Base-by-base conservation (phyloP, 1,140 invertebrate genomes). In the Piezodorus guildinii region DNA sequence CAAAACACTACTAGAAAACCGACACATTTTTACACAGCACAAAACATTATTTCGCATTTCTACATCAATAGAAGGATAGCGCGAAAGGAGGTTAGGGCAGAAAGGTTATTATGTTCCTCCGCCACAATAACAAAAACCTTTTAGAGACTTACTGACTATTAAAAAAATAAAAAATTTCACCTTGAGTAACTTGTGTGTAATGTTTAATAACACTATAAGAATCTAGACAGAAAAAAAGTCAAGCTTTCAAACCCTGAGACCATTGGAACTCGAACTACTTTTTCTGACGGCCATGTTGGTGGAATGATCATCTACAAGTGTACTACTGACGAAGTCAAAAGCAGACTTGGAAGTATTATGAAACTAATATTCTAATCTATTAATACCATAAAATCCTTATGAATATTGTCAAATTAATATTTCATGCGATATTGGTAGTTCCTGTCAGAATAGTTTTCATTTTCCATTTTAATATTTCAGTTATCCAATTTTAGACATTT, bases 41-140 rank as follows among this genome's bases (percentile, higher is more conserved):
- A 68, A 66, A 68, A 65, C 67, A 68, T 65, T 66, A 69, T 69
- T 69, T 69, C 68, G 67, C 68, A 69, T 69, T 69, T 68, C 67
- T 69, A 68, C 65, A 68, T 67, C 68, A 67, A 69, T 68, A 68
- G 65, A 66, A 63, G 65, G 56, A 63, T 65, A 70, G 67, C 68
- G 67, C 68, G 70, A 71, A 71, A 71, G 70, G 70, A 71, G 70
- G 70, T 71, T 71, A 71, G 70, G 68, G 65, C 66, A 67, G 67
- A 69, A 66, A 69, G 68, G 68, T 69, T 69, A 69, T 64, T 68
- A 67, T 71, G 65, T 71, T 66, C 68, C 27, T 71, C 63, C 69
- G 68, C 69, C 64, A 66, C 67, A 67, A 67, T 68, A 69, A 68
- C 66, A 69, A 68, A 68, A 65, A 64, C 65, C n/a, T 16, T 44